Evolutionary conservation across 1,140 invertebrate species (phyloP).

Genomic region (Tetramorium simillimum): DNA sequence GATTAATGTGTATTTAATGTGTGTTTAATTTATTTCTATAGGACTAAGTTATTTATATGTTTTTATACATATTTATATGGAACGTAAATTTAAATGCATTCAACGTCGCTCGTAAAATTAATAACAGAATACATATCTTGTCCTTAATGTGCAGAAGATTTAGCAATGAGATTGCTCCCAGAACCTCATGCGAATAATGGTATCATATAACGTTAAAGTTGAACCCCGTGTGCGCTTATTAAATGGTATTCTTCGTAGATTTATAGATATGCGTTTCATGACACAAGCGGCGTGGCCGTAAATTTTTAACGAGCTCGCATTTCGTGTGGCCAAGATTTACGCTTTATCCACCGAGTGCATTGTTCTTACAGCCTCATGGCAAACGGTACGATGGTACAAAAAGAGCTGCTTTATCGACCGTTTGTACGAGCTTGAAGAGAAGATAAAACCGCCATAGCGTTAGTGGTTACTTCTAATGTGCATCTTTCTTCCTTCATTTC

Average conservation of each 20-base stretch:
- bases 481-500: constrained; percentile 5
- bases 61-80: not conserved
- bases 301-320: constrained; percentile 56
- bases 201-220: constrained; percentile 9
- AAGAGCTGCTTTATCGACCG: constrained; percentile 41
- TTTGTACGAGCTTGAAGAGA: constrained; percentile 6
- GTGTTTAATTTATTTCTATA: not conserved
- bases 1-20: not conserved
- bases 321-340: constrained; percentile 44
- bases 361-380: constrained; percentile 39
- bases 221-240: constrained; percentile 6
- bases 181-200: constrained; percentile 10
- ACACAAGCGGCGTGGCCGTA: constrained; percentile 32
- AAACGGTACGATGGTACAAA: constrained; percentile 23
- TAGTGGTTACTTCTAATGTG: constrained; percentile 52
- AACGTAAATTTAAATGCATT: not conserved
- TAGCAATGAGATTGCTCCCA: not conserved
- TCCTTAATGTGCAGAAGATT: constrained; percentile 26
- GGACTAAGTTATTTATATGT: not conserved
- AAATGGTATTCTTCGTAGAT: constrained; percentile 48
- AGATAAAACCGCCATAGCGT: constrained; percentile 47
- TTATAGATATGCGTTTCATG: constrained; percentile 47
- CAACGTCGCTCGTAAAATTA: not conserved
- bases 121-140: not conserved
- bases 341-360: constrained; percentile 53